Percentiles rank a stretch among this genome's conserved stretches.
These are phyloP conservation scores for Stercorarius parasiticus DNA, from an alignment of 2,113 vertebrate genomes.

Conservation along the genomic window DNA sequence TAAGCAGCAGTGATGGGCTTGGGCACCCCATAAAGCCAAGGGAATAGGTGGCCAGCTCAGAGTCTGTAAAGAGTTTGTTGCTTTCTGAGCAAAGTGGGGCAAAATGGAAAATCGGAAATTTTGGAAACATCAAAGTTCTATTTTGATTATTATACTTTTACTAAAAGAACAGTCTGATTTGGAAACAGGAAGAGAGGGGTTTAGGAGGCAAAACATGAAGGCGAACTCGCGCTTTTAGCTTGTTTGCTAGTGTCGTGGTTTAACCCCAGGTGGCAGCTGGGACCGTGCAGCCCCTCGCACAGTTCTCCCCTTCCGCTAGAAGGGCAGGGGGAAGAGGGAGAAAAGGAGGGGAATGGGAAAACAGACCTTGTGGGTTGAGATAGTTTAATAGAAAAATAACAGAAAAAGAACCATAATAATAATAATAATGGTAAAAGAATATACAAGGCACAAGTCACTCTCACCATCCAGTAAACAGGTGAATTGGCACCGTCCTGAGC, in stretches of 20 bases:
- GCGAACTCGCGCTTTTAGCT: not conserved
- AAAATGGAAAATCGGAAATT: not conserved
- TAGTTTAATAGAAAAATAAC: not conserved
- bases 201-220: not conserved
- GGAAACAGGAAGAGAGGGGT: not conserved
- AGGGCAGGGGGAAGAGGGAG: not conserved
- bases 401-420: not conserved
- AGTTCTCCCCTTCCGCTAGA: not conserved
- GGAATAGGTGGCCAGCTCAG: not conserved
- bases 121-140: not conserved
- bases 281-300: not conserved
- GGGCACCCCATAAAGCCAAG: not conserved
- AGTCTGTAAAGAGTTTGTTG: not conserved
- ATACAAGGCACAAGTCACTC: not conserved
- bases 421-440: not conserved
- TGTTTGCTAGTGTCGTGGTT: not conserved
- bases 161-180: not conserved
- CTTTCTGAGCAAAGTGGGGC: not conserved
- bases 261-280: not conserved
- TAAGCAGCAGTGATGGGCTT: not conserved
- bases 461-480: not conserved
- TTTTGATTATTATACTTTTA: not conserved
- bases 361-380: not conserved
- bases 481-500: not conserved
- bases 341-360: not conserved